Evolutionary conservation across 2,888 invertebrate species (phyloP).

Genomic region (Spodoptera exigua): DNA sequence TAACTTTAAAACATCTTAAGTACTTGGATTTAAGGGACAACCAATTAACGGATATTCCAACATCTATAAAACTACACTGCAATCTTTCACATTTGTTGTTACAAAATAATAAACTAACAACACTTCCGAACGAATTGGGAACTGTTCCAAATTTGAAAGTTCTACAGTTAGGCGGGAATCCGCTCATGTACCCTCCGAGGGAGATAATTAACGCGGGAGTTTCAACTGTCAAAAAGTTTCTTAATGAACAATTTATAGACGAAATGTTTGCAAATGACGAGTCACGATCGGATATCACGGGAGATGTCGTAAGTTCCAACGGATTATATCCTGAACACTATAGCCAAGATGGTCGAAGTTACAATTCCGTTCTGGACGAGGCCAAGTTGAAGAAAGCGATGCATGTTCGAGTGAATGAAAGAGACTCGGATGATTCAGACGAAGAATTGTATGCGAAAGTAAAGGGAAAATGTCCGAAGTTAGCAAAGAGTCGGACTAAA

Average conservation of each 20-base stretch:
- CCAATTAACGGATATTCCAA: conserved; percentile 87
- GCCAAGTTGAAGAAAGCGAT: conserved; percentile 67
- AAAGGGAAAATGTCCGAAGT: conserved; percentile 79
- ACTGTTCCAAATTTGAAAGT: conserved; percentile 89
- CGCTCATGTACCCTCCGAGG: conserved; percentile 88
- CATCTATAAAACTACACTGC: conserved; percentile 88
- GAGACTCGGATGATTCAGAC: conserved; percentile 68
- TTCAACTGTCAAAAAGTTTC: conserved; percentile 71
- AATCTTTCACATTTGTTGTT: conserved; percentile 90
- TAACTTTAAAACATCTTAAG: conserved; percentile 85
- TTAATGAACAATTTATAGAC: conserved; percentile 76
- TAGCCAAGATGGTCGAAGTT: conserved; percentile 70
- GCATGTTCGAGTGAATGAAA: conserved; percentile 76
- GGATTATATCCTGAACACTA: conserved; percentile 57
- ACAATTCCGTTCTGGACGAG: conserved; percentile 79
- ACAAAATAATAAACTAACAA: conserved; percentile 90
- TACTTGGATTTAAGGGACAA: conserved; percentile 92
- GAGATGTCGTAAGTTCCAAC: conserved; percentile 61
- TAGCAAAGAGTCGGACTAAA: conserved; percentile 77
- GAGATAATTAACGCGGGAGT: conserved; percentile 88
- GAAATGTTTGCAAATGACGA: conserved; percentile 70
- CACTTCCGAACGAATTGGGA: conserved; percentile 91
- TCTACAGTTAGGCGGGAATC: conserved; percentile 90
- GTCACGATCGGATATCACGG: conserved; percentile 74
- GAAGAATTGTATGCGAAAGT: conserved; percentile 69